These are phyloP conservation scores for Climacteris rufus DNA, from an alignment of 2,113 vertebrate species.

Conservation along the genomic window DNA sequence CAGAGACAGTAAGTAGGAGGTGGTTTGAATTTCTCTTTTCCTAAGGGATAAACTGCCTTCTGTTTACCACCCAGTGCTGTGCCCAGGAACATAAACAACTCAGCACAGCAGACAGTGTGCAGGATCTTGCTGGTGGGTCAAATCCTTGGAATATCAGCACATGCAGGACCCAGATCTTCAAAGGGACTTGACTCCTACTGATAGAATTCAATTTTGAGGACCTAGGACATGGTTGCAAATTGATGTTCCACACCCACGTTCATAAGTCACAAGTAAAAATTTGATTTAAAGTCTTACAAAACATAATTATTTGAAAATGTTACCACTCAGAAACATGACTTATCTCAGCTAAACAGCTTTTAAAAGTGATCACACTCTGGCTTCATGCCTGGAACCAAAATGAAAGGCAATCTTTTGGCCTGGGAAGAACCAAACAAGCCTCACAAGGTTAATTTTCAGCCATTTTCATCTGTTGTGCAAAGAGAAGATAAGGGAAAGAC, in stretches of 20 bases:
- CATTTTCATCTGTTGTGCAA: neutral
- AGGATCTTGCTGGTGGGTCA: neutral
- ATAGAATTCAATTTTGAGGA: neutral
- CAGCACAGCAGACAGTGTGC: neutral
- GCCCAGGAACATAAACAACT: neutral
- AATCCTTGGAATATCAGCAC: neutral
- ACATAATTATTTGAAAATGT: neutral
- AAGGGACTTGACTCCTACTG: neutral
- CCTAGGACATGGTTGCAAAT: neutral
- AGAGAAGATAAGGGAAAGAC: neutral
- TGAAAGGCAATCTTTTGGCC: neutral
- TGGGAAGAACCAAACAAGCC: neutral
- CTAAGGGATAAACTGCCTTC: neutral
- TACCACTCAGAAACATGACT: neutral
- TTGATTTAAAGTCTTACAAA: neutral
- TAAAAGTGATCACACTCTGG: neutral
- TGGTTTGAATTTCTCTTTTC: neutral
- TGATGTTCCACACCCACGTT: neutral
- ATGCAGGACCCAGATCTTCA: neutral
- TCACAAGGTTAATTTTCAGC: neutral
- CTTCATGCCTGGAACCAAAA: neutral
- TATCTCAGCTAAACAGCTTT: constrained; percentile 17
- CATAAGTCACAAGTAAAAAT: neutral
- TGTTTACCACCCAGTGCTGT: neutral
- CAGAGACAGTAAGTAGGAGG: neutral